Evolutionary conservation across 2,888 invertebrate species (phyloP), one percentile per base, ranked within the genome.

Genomic region (Oscheius sp.): DNA sequence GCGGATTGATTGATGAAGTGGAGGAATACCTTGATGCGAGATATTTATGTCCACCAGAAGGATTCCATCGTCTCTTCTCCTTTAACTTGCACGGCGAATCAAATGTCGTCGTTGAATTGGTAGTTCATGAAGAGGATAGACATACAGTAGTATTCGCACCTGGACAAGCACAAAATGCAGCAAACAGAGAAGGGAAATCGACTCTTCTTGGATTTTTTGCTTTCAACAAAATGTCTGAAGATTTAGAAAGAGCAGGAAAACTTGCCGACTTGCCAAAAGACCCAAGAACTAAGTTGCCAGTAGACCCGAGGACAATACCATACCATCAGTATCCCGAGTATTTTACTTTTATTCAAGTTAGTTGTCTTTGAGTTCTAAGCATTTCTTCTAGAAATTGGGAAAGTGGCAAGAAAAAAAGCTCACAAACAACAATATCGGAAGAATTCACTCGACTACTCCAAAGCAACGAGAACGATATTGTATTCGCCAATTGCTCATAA

Each of bases 11-110:
- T 8, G 70, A 76, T 39, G 76, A 76, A 34, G 71, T 76, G 31
- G 37, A 61, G 3, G 25, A 33, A 1, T 66, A 71, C 50, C 46
- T 74, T 3, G 73, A 74, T 29, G 53, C 67, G 3, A 39, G 76
- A 12, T 76, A 71, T 20, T 66, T 76, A 1, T 76, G 74, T 57
- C 63, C 74, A 15, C 74, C 76, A 2, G 75, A 75, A 45, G 72
- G 71, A 12, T 39, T 71, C 15, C 70, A 69, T n/a, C 72, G 64
- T 20, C 25, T 75, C 2, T 66, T 71, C 3, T 53, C 27, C 48
- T 48, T 33, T 20, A 6, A 8, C 8, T 20, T 23, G 1, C 33
- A 65, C 3, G 65, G 33, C 15, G 29, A 31, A 17, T 65, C 65
- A 6, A 23, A 65, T 27, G 52, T 33, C 17, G 37, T 64, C 29